Evolutionary conservation across 2,888 invertebrate species (phyloP).

Genomic region (Phytoseiulus persimilis): DNA sequence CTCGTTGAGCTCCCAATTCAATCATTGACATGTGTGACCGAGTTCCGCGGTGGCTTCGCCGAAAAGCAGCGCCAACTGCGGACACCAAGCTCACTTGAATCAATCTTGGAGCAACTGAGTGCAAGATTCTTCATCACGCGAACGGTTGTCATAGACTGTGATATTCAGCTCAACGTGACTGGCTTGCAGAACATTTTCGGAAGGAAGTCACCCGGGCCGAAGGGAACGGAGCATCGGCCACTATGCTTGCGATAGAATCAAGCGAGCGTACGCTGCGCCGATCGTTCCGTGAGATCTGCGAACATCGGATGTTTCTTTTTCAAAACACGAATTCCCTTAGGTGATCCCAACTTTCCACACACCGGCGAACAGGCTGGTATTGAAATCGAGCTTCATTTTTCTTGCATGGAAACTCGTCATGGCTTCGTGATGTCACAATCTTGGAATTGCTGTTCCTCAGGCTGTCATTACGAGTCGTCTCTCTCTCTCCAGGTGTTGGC

Average conservation of each 20-base stretch:
- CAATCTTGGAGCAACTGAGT: too few relatives aligned
- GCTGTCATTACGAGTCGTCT: background rate
- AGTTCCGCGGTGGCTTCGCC: too few relatives aligned
- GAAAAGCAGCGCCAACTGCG: too few relatives aligned
- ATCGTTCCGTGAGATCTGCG: background rate
- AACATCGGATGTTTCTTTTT: background rate
- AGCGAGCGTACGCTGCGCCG: background rate
- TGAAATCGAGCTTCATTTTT: background rate
- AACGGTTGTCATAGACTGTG: background rate
- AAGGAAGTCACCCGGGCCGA: background rate
- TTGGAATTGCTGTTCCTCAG: background rate
- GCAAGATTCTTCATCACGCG: too few relatives aligned
- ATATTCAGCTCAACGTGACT: background rate
- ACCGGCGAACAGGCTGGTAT: background rate
- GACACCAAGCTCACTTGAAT: too few relatives aligned
- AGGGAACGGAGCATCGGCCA: background rate
- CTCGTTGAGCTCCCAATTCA: too few relatives aligned
- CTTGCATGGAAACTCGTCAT: background rate
- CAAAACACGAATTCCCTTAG: background rate
- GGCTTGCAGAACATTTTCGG: background rate
- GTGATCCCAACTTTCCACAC: background rate
- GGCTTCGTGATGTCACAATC: background rate
- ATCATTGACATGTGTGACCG: too few relatives aligned
- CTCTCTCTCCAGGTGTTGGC: background rate
- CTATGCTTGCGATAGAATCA: background rate